Percentiles rank a stretch among this genome's conserved stretches.
Conservation (phyloP, 2,113 vertebrate genomes). For the Hippocampus guttulatus region DNA sequence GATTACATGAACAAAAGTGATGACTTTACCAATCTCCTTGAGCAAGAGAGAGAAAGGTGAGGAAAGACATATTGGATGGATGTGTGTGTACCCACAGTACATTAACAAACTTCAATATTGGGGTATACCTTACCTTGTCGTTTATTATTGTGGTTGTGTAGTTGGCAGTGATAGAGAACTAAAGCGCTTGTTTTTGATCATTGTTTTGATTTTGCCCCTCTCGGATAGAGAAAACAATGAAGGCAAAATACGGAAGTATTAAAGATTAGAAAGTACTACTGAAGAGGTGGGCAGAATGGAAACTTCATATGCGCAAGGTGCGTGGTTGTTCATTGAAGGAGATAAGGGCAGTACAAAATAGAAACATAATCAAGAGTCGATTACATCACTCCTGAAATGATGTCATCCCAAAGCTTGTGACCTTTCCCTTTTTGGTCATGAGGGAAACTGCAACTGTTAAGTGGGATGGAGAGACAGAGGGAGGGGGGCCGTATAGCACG, state of each 20-base stretch:
- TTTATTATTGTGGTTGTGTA: too few relatives aligned
- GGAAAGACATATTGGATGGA: not conserved
- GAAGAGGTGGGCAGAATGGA: slow-evolving; percentile 6
- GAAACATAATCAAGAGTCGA: slow-evolving; percentile 14
- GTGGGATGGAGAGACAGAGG: not conserved
- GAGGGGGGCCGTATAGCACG: not conserved
- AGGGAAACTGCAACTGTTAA: not conserved
- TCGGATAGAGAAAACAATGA: too few relatives aligned
- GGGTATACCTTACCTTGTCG: too few relatives aligned
- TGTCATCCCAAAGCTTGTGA: slow-evolving; percentile 21
- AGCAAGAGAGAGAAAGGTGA: slow-evolving; percentile 96
- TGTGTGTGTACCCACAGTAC: not conserved
- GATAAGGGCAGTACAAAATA: slow-evolving; percentile 15
- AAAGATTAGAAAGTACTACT: too few relatives aligned
- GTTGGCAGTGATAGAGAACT: too few relatives aligned
- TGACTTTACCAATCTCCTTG: slow-evolving; percentile 97
- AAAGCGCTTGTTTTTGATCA: too few relatives aligned
- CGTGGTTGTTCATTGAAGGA: slow-evolving; percentile 16
- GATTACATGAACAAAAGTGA: slow-evolving; percentile 99
- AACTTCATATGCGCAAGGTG: slow-evolving; percentile 7
- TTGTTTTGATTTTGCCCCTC: too few relatives aligned
- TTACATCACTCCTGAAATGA: slow-evolving; percentile 43
- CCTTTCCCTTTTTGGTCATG: slow-evolving; percentile 26
- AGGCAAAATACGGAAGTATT: too few relatives aligned
- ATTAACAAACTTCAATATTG: too few relatives aligned